phyloP scores from a whole-genome alignment of 2,888 invertebrate genomes.

The Megamerina dolium region DNA sequence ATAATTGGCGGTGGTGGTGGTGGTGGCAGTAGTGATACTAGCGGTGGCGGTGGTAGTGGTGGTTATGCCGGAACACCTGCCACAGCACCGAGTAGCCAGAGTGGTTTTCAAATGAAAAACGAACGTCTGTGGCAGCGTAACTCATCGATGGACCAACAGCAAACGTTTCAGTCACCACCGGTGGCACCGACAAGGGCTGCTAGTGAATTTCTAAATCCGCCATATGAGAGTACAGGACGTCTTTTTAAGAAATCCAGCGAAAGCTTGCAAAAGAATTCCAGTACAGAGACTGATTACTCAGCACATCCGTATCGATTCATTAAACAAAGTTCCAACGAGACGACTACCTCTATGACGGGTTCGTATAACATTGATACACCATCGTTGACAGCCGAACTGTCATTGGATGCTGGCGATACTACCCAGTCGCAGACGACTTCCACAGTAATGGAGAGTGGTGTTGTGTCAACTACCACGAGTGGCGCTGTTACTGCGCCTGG shows the following conservation, averaged over 20 bases:
- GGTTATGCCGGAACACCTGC: conserved; percentile 9
- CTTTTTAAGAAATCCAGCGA: conserved; percentile 48
- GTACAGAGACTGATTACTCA: conserved; percentile 49
- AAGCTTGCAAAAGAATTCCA: conserved; percentile 49
- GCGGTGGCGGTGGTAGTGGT: conserved; percentile 20
- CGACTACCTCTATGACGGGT: conserved; percentile 49
- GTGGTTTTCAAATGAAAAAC: conserved; percentile 36
- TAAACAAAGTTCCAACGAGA: conserved; percentile 50
- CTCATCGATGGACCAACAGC: conserved; percentile 41
- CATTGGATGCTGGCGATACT: conserved; percentile 42
- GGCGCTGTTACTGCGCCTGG: conserved; percentile 9
- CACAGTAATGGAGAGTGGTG: conserved; percentile 21
- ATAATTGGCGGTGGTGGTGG: conserved; percentile 29
- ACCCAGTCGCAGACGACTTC: conserved; percentile 13
- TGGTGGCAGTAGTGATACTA: conserved; percentile 22
- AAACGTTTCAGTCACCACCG: conserved; percentile 36
- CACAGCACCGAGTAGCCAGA: conserved; percentile 12
- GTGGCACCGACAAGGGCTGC: conserved; percentile 38
- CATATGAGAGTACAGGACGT: conserved; percentile 37
- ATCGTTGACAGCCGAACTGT: conserved; percentile 45
- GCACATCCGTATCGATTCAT: conserved; percentile 49
- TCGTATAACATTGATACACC: conserved; percentile 49
- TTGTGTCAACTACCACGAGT: conserved; percentile 14
- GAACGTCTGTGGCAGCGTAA: conserved; percentile 43
- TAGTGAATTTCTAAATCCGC: conserved; percentile 45